Conservation (phyloP, 2,888 invertebrate species). For the Cephus runcator region DNA sequence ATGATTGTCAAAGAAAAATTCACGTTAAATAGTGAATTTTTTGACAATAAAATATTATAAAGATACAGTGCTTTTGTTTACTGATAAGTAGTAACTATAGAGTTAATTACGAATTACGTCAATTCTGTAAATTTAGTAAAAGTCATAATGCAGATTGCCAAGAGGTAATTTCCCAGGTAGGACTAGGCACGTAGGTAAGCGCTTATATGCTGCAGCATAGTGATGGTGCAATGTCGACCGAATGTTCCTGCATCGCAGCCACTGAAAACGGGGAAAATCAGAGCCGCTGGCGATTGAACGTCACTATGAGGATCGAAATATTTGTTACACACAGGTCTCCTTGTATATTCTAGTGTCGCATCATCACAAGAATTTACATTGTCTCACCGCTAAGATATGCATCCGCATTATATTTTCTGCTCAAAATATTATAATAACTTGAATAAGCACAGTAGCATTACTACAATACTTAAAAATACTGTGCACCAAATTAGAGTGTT, state of each 20-base stretch:
- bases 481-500: neutral
- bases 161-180: neutral
- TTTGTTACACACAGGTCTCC: neutral
- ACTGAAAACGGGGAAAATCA: neutral
- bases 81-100: neutral
- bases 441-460: neutral
- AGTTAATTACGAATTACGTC: neutral
- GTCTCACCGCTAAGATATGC: neutral
- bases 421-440: neutral
- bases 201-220: neutral
- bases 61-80: neutral
- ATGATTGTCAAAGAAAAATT: neutral
- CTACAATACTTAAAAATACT: neutral
- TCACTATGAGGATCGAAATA: conserved; percentile 1
- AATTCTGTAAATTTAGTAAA: neutral
- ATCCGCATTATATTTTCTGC: neutral
- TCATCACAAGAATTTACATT: neutral
- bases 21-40: neutral
- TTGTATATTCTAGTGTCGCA: neutral
- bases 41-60: neutral
- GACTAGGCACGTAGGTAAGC: neutral
- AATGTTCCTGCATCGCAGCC: neutral
- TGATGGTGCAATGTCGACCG: neutral
- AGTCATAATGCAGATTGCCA: neutral
- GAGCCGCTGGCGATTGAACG: conserved; percentile 8